Evolutionary conservation across 2,888 invertebrate species (phyloP).

Genomic region (Mylabris sibirica): DNA sequence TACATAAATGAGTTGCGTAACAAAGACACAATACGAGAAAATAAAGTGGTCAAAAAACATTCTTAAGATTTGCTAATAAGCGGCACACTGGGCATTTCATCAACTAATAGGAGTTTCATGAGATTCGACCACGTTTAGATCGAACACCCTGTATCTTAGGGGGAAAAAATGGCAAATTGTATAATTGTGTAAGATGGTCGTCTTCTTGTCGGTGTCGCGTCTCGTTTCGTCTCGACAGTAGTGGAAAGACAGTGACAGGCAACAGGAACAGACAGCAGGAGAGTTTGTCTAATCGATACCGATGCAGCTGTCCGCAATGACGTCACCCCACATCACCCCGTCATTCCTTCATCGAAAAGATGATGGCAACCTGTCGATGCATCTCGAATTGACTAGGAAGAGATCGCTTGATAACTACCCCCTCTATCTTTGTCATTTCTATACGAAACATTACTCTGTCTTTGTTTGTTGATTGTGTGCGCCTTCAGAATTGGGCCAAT

Average conservation of each 20-base stretch:
- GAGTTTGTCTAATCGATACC: constrained; percentile 57
- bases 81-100: no score
- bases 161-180: background rate
- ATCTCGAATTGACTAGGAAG: constrained; percentile 19
- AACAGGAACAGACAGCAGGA: constrained; percentile 50
- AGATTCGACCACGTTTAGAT: no score
- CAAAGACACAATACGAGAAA: no score
- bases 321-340: constrained; percentile 56
- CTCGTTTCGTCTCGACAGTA: constrained; percentile 32
- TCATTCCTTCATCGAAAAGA: constrained; percentile 37
- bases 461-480: background rate
- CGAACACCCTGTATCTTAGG: background rate
- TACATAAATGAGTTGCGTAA: no score
- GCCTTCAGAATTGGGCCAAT: constrained; percentile 11
- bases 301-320: constrained; percentile 62
- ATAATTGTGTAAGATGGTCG: constrained; percentile 6
- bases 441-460: background rate
- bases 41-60: no score
- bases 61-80: no score
- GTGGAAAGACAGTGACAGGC: constrained; percentile 44
- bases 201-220: constrained; percentile 27
- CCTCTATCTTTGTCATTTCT: background rate
- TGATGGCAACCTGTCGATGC: constrained; percentile 38
- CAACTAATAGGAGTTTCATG: no score
- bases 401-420: constrained; percentile 14